These are phyloP conservation scores for Metellina segmentata DNA, from an alignment of 2,888 invertebrate genomes.

Conservation along the genomic window DNA sequence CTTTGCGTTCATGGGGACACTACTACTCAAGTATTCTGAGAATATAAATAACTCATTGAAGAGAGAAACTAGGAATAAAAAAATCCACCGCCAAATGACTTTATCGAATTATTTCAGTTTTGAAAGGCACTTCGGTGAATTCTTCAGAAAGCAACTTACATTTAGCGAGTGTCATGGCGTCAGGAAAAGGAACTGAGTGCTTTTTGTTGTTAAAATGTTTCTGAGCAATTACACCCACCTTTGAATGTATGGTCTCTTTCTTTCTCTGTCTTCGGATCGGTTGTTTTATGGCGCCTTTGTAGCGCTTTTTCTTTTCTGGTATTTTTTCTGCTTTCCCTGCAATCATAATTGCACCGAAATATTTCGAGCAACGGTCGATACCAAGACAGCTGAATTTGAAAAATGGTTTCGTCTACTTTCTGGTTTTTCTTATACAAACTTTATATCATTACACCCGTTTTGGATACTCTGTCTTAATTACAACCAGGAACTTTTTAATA, in stretches of 20 bases:
- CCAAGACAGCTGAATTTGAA: constrained; percentile 44
- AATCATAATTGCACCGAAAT: constrained; percentile 63
- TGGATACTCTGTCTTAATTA: constrained; percentile 36
- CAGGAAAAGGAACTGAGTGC: constrained; percentile 33
- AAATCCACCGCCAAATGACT: neutral
- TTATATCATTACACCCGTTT: constrained; percentile 21
- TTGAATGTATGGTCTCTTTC: constrained; percentile 49
- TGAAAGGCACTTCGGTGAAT: neutral
- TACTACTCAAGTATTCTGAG: neutral
- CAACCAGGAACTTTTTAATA: constrained; percentile 3
- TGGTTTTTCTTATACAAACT: neutral
- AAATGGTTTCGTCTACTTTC: constrained; percentile 13
- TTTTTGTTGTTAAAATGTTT: constrained; percentile 63
- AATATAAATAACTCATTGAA: constrained; percentile 3
- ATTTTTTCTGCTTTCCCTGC: neutral
- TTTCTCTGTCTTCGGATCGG: constrained; percentile 36
- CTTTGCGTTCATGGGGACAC: too few relatives aligned
- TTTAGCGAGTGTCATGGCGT: constrained; percentile 19
- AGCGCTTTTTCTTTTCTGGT: constrained; percentile 3
- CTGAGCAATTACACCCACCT: constrained; percentile 64
- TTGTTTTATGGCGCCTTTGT: constrained; percentile 56
- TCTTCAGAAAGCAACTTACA: constrained; percentile 1
- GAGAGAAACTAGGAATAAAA: neutral
- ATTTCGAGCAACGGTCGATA: constrained; percentile 59
- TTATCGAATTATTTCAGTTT: neutral